Conservation (phyloP, 2,113 vertebrate genomes). For the Planiliza haematocheilus region DNA sequence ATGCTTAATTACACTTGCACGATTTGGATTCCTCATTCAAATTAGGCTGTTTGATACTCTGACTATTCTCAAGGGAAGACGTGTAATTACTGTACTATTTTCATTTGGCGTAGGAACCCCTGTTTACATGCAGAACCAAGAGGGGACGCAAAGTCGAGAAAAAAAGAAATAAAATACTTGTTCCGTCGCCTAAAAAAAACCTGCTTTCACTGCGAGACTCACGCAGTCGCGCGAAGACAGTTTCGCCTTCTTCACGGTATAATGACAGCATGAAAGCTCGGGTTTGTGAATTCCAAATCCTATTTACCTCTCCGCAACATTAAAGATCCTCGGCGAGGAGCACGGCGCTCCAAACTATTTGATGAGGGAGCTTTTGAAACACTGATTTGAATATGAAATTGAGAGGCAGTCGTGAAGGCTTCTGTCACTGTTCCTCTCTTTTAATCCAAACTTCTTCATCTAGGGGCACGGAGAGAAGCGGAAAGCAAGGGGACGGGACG, state of each 20-base stretch:
- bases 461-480: conserved; percentile 27
- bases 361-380: conserved; percentile 77
- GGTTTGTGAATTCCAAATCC: conserved; percentile 69
- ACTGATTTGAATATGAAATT: conserved; percentile 78
- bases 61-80: conserved; percentile 67
- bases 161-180: conserved; percentile 33
- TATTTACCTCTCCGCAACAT: conserved; percentile 68
- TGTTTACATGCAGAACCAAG: conserved; percentile 51
- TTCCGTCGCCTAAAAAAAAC: conserved; percentile 39
- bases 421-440: conserved; percentile 62
- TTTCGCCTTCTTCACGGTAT: conserved; percentile 50
- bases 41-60: conserved; percentile 69
- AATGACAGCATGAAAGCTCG: conserved; percentile 57
- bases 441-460: conserved; percentile 65
- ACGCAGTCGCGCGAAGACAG: conserved; percentile 32
- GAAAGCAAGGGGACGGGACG: background rate
- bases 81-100: conserved; percentile 74
- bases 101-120: conserved; percentile 54
- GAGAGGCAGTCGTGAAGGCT: conserved; percentile 55
- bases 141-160: conserved; percentile 39
- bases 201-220: conserved; percentile 34
- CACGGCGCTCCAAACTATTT: conserved; percentile 66
- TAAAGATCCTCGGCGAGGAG: conserved; percentile 56
- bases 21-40: conserved; percentile 72
- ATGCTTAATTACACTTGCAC: conserved; percentile 76